phyloP scores from a whole-genome alignment of 2,888 invertebrate genomes.

The Tiliacea aurago region DNA sequence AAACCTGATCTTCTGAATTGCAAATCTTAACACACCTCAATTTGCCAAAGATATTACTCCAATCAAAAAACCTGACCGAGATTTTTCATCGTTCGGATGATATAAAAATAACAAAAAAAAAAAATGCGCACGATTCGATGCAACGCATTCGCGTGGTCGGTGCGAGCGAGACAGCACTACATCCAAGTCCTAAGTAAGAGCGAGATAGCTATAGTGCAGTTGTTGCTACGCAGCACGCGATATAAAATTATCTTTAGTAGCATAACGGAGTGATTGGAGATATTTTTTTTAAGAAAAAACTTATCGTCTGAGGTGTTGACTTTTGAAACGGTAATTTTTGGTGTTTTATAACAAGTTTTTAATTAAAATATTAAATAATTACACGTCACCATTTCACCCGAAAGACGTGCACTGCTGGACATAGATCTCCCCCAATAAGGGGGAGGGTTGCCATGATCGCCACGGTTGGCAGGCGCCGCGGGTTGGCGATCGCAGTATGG shows the following conservation, averaged over 20 bases:
- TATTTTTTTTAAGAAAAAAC: constrained; percentile 22
- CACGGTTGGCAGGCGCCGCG: too few relatives aligned
- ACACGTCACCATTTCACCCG: too few relatives aligned
- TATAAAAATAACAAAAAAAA: constrained; percentile 53
- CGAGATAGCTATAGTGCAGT: constrained; percentile 37
- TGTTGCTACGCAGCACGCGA: constrained; percentile 37
- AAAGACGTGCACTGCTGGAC: too few relatives aligned
- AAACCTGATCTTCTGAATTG: constrained; percentile 12
- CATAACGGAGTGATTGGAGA: constrained; percentile 33
- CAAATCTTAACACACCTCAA: constrained; percentile 2
- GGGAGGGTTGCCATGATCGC: too few relatives aligned
- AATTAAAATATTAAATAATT: neutral
- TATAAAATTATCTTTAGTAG: constrained; percentile 38
- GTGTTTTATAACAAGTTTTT: neutral
- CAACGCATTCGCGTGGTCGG: constrained; percentile 16
- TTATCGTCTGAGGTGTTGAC: constrained; percentile 13
- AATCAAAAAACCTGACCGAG: constrained; percentile 29
- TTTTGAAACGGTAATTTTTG: constrained; percentile 1
- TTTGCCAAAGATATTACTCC: constrained; percentile 5
- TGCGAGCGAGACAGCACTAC: constrained; percentile 3
- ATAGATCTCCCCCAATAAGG: too few relatives aligned
- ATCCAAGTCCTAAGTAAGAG: constrained; percentile 16
- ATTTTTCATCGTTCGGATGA: constrained; percentile 34
- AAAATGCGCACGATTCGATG: constrained; percentile 55
- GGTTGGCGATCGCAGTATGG: too few relatives aligned